phyloP scores from a whole-genome alignment of 1,140 invertebrate genomes.

The Cydia strobilella region DNA sequence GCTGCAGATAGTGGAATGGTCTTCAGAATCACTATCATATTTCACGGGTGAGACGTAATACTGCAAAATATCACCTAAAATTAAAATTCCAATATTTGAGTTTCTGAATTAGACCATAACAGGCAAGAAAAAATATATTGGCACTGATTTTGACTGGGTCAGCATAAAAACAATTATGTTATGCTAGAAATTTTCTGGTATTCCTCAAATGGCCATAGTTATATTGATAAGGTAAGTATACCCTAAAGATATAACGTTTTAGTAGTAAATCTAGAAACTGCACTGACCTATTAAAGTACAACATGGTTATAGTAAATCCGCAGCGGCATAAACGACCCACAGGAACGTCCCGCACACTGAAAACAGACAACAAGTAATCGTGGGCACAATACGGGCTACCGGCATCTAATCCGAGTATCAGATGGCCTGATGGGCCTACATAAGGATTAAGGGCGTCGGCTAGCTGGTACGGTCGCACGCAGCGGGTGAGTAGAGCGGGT shows the following conservation, averaged over 20 bases:
- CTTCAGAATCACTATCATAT: constrained; percentile 52
- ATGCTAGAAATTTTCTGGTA: too few relatives aligned
- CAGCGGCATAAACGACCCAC: constrained; percentile 12
- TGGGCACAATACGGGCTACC: constrained; percentile 5
- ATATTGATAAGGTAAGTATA: too few relatives aligned
- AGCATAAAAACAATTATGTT: too few relatives aligned
- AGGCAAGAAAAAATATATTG: too few relatives aligned
- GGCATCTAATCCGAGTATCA: not conserved
- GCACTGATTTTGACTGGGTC: too few relatives aligned
- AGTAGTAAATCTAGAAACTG: not conserved
- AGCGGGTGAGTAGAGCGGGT: too few relatives aligned
- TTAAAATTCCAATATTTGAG: constrained; percentile 44
- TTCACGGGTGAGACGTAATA: constrained; percentile 72
- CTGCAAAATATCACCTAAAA: constrained; percentile 77
- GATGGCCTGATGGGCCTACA: too few relatives aligned
- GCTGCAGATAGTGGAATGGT: constrained; percentile 27
- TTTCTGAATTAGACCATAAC: not conserved
- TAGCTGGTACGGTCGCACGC: too few relatives aligned
- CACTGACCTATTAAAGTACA: constrained; percentile 18
- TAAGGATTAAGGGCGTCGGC: too few relatives aligned
- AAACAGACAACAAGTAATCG: constrained; percentile 23
- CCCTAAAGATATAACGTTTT: too few relatives aligned
- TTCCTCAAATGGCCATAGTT: too few relatives aligned
- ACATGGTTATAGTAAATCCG: constrained; percentile 24
- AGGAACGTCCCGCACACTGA: constrained; percentile 12